Evolutionary conservation across 2,888 invertebrate species (phyloP), one percentile per base, ranked within the genome.

Genomic region (Tryphoninae sp.): DNA sequence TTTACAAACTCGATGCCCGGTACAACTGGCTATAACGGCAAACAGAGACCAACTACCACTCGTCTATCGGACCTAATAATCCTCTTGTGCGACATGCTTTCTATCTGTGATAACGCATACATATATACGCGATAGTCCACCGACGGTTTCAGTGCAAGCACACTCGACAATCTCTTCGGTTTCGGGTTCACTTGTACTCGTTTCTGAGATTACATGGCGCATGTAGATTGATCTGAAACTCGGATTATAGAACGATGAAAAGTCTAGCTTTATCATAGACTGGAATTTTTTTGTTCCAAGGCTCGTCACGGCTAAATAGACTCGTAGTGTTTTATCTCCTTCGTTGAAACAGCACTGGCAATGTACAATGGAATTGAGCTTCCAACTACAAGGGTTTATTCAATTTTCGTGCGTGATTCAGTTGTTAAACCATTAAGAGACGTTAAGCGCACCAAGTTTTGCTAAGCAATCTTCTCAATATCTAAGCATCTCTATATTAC

Each of bases 1-100:
- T 26, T n/a, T 51, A 58, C 26, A 59, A n/a, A 58, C 74, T 55
- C 42, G 45, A 71, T 77, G 55, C 55, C 71, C 77, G 71, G 55
- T 62, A 55, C 71, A 55, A 62, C 62, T 71, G 62, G 69, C 64
- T 62, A 64, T 64, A 45, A 64, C 62, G 55, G 13, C 22, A 69
- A 42, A 68, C 65, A 65, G 64, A 51, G 59, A 51, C 64, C 59
- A 49, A 59, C 76, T 22, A 42, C 69, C 74, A 73, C 71, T 71
- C 75, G 65, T 74, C 78, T 78, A 81, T 78, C 71, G 74, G 16
- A 55, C 58, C 45, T 74, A 78, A 81, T 74, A 74, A 65, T 71
- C 22, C 73, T 19, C 22, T 26, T 71, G 69, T 65, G 7, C 26
- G 51, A 26, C 62, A 81, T 72, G 68, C 72, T 45, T 49, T 55